These are phyloP conservation scores for Chelonus formosanus DNA, from an alignment of 2,888 invertebrate species.

Conservation along the genomic window DNA sequence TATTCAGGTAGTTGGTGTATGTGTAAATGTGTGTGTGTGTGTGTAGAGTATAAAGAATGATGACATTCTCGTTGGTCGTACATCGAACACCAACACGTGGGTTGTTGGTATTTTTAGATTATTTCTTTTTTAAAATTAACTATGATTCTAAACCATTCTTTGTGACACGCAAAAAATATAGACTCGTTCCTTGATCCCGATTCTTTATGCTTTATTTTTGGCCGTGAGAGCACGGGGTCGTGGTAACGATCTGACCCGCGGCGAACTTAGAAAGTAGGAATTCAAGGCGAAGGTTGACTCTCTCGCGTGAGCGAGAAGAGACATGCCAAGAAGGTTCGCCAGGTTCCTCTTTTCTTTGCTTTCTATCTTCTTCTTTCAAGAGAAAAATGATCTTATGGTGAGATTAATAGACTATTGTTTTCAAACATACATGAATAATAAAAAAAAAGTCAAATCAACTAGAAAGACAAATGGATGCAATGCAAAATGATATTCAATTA, in stretches of 20 bases:
- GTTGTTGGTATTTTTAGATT: no score
- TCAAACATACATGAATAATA: no score
- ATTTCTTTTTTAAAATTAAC: no score
- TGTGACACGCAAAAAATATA: no score
- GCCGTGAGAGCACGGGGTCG: constrained; percentile 30
- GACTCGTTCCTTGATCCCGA: no score
- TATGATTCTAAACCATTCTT: no score
- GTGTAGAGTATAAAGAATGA: not conserved
- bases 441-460: no score
- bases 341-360: not conserved
- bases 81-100: no score
- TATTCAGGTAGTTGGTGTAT: not conserved
- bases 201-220: constrained; percentile 40
- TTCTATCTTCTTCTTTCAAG: not conserved
- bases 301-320: constrained; percentile 37
- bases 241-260: constrained; percentile 33
- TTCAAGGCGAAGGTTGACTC: constrained; percentile 46
- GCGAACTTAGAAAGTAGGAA: constrained; percentile 45
- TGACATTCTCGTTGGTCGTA: not conserved
- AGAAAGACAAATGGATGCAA: constrained; percentile 3
- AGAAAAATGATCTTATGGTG: no score
- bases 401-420: no score
- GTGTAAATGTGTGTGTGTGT: not conserved
- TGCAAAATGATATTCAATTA: not conserved
- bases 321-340: constrained; percentile 17